phyloP scores from a whole-genome alignment of 2,113 vertebrate species.

The Protobothrops mucrosquamatus region DNA sequence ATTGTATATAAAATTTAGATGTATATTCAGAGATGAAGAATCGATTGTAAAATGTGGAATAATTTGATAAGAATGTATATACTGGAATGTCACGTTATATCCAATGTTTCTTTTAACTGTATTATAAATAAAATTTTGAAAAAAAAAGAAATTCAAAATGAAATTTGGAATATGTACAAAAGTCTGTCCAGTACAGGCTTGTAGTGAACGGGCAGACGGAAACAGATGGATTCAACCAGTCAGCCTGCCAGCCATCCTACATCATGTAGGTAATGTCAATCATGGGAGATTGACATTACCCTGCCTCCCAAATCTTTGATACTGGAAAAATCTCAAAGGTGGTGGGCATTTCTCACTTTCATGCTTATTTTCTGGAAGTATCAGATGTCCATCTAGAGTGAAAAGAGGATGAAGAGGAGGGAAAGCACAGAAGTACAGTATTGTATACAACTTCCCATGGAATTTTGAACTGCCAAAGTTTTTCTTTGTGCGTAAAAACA shows the following conservation, averaged over 20 bases:
- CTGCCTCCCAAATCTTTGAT: neutral
- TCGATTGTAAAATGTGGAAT: too few species aligned
- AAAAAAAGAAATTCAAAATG: neutral
- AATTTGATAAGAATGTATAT: too few species aligned
- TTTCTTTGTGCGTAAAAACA: neutral
- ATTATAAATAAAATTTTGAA: too few species aligned
- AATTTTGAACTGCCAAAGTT: neutral
- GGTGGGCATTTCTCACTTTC: neutral
- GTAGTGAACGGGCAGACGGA: neutral
- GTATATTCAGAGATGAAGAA: too few species aligned
- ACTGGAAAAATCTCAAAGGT: neutral
- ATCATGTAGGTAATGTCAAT: too few species aligned
- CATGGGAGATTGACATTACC: neutral
- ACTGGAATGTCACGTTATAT: too few species aligned
- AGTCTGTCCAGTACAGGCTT: neutral
- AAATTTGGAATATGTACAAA: neutral
- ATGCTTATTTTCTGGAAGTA: neutral
- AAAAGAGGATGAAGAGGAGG: neutral
- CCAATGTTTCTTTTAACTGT: too few species aligned
- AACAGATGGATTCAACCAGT: neutral
- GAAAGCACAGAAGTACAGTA: neutral
- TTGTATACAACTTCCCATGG: neutral
- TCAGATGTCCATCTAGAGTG: neutral
- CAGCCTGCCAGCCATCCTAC: neutral
- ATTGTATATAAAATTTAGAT: too few species aligned